Evolutionary conservation across 2,888 invertebrate species (phyloP).

Genomic region (Pyrrhosoma nymphula): DNA sequence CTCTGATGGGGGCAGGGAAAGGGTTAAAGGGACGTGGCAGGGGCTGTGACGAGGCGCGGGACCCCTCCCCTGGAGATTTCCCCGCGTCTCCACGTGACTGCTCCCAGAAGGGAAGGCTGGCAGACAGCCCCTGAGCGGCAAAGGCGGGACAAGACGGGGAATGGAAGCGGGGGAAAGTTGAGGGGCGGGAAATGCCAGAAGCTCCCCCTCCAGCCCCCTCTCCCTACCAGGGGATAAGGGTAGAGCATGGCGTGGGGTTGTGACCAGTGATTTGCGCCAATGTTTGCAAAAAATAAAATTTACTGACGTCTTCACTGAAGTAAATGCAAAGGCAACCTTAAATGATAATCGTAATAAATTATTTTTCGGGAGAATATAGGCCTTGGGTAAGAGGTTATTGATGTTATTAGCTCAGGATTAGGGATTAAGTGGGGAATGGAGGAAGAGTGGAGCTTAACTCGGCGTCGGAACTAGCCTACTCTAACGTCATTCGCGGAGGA

Average conservation of each 20-base stretch:
- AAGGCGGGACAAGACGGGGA: background rate
- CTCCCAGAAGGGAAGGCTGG: background rate
- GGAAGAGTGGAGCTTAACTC: no score
- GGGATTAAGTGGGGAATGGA: no score
- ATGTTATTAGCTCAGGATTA: no score
- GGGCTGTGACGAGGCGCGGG: background rate
- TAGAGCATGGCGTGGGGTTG: background rate
- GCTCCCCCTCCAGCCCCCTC: background rate
- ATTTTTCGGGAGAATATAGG: no score
- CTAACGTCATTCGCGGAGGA: no score
- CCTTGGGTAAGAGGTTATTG: no score
- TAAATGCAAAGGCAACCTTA: no score
- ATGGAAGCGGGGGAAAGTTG: background rate
- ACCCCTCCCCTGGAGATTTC: background rate
- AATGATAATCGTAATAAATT: no score
- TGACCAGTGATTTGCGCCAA: background rate
- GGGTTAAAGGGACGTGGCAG: background rate
- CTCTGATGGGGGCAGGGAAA: background rate
- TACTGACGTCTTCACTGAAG: no score
- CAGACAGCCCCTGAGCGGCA: conserved; percentile 8
- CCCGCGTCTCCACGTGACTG: background rate
- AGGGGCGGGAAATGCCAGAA: background rate
- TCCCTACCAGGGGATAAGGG: background rate
- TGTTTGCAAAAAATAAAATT: no score
- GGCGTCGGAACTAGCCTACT: no score